A percentile compares a stretch with the other conserved stretches of the same genome.
Evolutionary conservation across 64 coral and sea anemone species (phyloP).

Genomic region (Stichodactyla mertensii): DNA sequence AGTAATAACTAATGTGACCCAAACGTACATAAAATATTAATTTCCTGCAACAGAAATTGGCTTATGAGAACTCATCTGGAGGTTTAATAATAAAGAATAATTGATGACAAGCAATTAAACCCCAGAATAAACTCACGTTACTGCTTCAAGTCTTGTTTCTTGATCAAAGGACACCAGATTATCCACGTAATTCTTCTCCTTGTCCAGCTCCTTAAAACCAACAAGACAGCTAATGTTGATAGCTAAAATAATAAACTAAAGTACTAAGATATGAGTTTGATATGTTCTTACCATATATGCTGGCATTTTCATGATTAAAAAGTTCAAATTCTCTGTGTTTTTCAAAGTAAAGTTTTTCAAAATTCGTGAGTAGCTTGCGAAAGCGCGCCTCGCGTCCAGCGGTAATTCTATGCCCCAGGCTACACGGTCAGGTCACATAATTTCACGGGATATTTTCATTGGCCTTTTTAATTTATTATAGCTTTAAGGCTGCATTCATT

Average conservation of each 20-base stretch:
- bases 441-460: not conserved
- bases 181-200: constrained; percentile 64
- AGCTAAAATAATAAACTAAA: not conserved
- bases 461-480: too few relatives aligned
- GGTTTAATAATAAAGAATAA: not conserved
- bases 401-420: not conserved
- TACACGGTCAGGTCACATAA: not conserved
- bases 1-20: too few relatives aligned
- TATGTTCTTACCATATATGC: constrained; percentile 67
- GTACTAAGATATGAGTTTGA: not conserved
- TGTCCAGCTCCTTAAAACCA: constrained; percentile 67
- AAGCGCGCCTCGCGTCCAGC: not conserved
- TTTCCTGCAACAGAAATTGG: not conserved
- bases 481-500: too few relatives aligned
- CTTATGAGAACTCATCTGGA: too few relatives aligned
- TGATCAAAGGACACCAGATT: constrained; percentile 46
- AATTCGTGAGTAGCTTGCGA: not conserved
- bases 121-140: constrained; percentile 48
- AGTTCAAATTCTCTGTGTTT: not conserved
- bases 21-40: not conserved
- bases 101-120: not conserved
- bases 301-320: constrained; percentile 85
- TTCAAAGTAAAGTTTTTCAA: not conserved
- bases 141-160: constrained; percentile 75
- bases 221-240: not conserved